phyloP scores from a whole-genome alignment of 2,888 invertebrate genomes.

The Tachystola acroxantha region DNA sequence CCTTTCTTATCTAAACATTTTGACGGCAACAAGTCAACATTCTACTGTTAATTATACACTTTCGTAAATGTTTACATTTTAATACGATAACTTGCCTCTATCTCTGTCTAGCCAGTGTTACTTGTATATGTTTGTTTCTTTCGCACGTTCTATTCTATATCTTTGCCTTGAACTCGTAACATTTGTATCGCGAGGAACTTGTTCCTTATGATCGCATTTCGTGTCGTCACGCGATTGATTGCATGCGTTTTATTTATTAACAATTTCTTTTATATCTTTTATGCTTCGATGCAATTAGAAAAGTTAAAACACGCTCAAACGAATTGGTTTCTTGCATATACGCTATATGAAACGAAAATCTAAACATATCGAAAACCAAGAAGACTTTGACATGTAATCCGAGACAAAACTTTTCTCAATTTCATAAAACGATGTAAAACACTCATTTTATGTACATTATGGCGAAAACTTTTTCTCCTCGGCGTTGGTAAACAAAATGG shows the following conservation, averaged over 20 bases:
- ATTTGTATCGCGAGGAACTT: constrained; percentile 4
- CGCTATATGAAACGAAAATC: too few relatives aligned
- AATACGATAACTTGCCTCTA: constrained; percentile 2
- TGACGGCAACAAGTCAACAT: constrained; percentile 18
- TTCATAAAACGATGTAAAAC: too few relatives aligned
- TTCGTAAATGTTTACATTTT: constrained; percentile 22
- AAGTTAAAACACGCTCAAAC: too few relatives aligned
- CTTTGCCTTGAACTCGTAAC: constrained; percentile 18
- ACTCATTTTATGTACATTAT: too few relatives aligned
- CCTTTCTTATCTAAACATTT: constrained; percentile 16
- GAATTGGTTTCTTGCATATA: too few relatives aligned
- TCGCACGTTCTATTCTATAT: constrained; percentile 8
- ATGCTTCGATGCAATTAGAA: too few relatives aligned
- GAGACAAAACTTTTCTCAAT: too few relatives aligned
- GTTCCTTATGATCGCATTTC: constrained; percentile 6
- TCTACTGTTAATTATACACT: constrained; percentile 20
- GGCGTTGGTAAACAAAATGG: too few relatives aligned
- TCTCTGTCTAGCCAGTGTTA: not conserved
- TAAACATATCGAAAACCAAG: too few relatives aligned
- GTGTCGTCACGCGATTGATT: constrained; percentile 10
- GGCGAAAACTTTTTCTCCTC: too few relatives aligned
- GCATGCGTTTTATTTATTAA: constrained; percentile 6
- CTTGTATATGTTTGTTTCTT: not conserved
- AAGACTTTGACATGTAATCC: too few relatives aligned
- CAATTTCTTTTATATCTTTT: not conserved